Base-by-base conservation (phyloP, 2,888 invertebrate species). In the Hydrotaea cyrtoneurina region DNA sequence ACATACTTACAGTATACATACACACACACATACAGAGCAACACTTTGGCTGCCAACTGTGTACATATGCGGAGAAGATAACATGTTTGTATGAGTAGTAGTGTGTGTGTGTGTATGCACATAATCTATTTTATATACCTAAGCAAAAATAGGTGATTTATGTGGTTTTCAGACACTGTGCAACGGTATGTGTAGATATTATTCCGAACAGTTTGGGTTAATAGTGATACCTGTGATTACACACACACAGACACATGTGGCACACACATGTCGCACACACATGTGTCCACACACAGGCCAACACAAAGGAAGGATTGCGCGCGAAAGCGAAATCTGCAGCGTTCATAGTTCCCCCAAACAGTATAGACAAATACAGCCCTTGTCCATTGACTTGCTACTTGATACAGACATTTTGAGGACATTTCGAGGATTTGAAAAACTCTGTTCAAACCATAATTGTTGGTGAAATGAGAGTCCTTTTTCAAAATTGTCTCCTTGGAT, bases 101-200 rank as follows among this genome's bases (percentile, higher is more conserved):
- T 31, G 31, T 31, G 31, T 31, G 7, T 31, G 10, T 57, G 13
- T 57, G 57, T 21, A 13, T 11, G 59, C 15, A 59, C 4, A 26
- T 23, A 26, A 15, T 57, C 57, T 11, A 11, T 57, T 59, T 26
- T 26, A 59, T 59, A 15, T 59, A 59, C 26, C 59, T 59, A 59
- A 59, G 69, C 46, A 23, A 39, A 69, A 69, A 69, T 69, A 46
- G 39, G 69, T 69, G 69, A 69, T 69, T 69, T 69, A 69, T 69
- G 46, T 23, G 23, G 69, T 69, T 69, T 46, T 69, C 19, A 69
- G 46, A 69, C 43, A 69, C 69, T 69, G 66, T 17, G 17, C 46
- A 39, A n/a, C n/a, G n/a, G n/a, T n/a, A n/a, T n/a, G n/a, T n/a
- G n/a, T n/a, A n/a, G n/a, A n/a, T n/a, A 43, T 10, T 69, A 13